Conservation (phyloP, 2,113 vertebrate species). For the Probosciger aterrimus region DNA sequence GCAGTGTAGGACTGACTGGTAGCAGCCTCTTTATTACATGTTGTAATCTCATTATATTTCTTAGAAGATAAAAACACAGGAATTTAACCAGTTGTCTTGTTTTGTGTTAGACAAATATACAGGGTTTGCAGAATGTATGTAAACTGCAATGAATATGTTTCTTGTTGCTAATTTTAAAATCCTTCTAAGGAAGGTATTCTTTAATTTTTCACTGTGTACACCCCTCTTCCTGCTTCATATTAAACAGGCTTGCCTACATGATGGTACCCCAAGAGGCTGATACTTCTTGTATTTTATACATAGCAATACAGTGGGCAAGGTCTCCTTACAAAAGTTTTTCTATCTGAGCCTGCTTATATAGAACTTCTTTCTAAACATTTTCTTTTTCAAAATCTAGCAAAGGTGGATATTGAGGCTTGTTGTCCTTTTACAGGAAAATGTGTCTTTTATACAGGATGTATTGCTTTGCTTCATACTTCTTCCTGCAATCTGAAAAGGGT, state of each 20-base stretch:
- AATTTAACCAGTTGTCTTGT: background rate
- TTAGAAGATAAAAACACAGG: background rate
- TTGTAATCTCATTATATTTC: background rate
- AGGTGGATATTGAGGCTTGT: background rate
- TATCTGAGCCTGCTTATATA: background rate
- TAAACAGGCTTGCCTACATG: background rate
- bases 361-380: background rate
- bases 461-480: background rate
- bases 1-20: background rate
- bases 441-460: background rate
- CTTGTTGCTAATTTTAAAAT: background rate
- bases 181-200: background rate
- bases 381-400: background rate
- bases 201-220: background rate
- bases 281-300: background rate
- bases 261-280: background rate
- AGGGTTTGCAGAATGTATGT: background rate
- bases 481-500: background rate
- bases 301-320: background rate
- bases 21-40: background rate
- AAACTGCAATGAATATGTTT: background rate
- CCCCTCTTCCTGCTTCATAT: background rate
- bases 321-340: background rate
- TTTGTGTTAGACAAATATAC: background rate
- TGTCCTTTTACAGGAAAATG: background rate